Evolutionary conservation across 2,113 vertebrate species (phyloP).

Genomic region (human (Homo sapiens)): GRCh38 chr14:56514001-56514500

Average conservation of each 20-base stretch:
- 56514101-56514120: constrained; percentile 91
- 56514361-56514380: constrained; percentile 71
- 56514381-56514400: background rate
- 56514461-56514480: background rate
- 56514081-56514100: constrained; percentile 91
- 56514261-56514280: constrained; percentile 91
- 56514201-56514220: constrained; percentile 92
- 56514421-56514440: too few relatives aligned
- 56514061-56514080: constrained; percentile 93
- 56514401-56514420: background rate
- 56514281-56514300: constrained; percentile 89
- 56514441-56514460: background rate
- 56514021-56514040: constrained; percentile 93
- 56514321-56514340: constrained; percentile 84
- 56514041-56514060: constrained; percentile 95
- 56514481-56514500: background rate
- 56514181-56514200: constrained; percentile 91
- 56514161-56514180: constrained; percentile 91
- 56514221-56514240: constrained; percentile 93
- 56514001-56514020: constrained; percentile 93
- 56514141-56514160: constrained; percentile 91
- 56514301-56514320: constrained; percentile 89
- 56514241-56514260: constrained; percentile 94
- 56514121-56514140: constrained; percentile 93
- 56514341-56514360: constrained; percentile 84